Conservation (phyloP, 2,888 invertebrate genomes). For the Colostygia pectinataria region DNA sequence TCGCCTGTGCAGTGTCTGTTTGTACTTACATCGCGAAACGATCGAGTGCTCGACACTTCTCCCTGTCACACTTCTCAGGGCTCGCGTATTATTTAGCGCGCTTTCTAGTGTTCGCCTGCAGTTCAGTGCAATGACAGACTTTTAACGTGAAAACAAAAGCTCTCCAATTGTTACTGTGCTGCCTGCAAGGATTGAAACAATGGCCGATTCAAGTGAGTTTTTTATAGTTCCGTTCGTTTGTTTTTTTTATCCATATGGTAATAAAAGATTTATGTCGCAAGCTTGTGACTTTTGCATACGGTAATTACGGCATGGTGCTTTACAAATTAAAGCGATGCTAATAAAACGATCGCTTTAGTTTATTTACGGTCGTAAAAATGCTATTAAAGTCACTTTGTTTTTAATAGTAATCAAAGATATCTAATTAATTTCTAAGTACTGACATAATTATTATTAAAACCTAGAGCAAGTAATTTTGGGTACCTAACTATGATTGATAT, state of each 20-base stretch:
- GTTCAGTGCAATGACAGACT: conserved; percentile 55
- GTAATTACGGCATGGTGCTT: not conserved
- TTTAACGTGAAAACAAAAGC: conserved; percentile 48
- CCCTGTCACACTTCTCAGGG: conserved; percentile 57
- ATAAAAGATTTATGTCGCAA: conserved; percentile 11
- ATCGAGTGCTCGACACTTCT: conserved; percentile 50
- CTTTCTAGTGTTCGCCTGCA: conserved; percentile 60
- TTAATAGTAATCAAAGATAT: no score
- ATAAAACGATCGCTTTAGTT: conserved; percentile 9
- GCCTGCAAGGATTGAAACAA: conserved; percentile 42
- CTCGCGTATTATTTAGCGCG: conserved; percentile 63
- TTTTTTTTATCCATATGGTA: conserved; percentile 21
- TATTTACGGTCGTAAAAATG: conserved; percentile 8
- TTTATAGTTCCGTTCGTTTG: conserved; percentile 33
- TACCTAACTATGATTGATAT: no score
- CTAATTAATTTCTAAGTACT: no score
- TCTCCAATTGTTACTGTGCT: conserved; percentile 40
- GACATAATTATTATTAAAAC: no score
- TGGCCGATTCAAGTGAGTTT: conserved; percentile 57
- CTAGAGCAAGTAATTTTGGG: no score
- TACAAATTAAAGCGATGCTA: conserved; percentile 7
- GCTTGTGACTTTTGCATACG: conserved; percentile 7
- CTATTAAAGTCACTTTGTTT: conserved; percentile 3
- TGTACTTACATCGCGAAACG: conserved; percentile 51
- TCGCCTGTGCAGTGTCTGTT: conserved; percentile 47